Conservation (phyloP, 2,888 invertebrate genomes). For the Caenorhabditis zanzibari region DNA sequence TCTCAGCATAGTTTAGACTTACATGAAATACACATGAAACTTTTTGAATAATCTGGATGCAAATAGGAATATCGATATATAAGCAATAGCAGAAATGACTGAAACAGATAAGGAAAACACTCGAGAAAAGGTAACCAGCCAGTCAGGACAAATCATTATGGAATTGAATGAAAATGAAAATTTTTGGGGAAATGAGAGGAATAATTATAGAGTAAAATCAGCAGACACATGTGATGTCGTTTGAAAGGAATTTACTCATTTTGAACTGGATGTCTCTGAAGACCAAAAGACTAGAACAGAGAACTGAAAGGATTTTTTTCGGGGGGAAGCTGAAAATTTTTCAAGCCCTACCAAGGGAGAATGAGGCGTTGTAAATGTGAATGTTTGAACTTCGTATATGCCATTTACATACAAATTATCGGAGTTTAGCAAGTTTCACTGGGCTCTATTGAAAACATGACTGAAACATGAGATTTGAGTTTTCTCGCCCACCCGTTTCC, state of each 20-base stretch:
- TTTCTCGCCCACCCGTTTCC: too few species aligned
- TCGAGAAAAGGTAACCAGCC: slow-evolving; percentile 26
- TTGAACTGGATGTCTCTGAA: not conserved
- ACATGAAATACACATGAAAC: slow-evolving; percentile 50
- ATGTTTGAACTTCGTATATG: too few species aligned
- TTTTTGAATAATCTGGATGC: slow-evolving; percentile 9
- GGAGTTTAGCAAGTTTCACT: too few species aligned
- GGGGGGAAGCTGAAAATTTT: not conserved
- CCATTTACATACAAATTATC: too few species aligned
- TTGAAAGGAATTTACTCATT: not conserved
- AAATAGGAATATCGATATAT: slow-evolving; percentile 1
- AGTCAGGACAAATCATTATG: slow-evolving; percentile 23
- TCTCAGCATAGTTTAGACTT: not conserved
- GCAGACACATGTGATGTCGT: not conserved
- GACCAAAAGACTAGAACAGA: not conserved
- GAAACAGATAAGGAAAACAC: slow-evolving; percentile 28
- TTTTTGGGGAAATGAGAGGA: not conserved
- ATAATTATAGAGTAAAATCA: slow-evolving; percentile 12
- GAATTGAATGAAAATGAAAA: not conserved
- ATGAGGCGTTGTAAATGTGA: too few species aligned
- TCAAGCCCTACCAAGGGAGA: too few species aligned
- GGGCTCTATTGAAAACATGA: too few species aligned
- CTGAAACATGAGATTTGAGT: too few species aligned
- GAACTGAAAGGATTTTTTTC: not conserved
- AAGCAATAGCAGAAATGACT: slow-evolving; percentile 2